These are phyloP conservation scores for Amblyteles armatorius DNA, from an alignment of 2,888 invertebrate genomes.

Conservation along the genomic window DNA sequence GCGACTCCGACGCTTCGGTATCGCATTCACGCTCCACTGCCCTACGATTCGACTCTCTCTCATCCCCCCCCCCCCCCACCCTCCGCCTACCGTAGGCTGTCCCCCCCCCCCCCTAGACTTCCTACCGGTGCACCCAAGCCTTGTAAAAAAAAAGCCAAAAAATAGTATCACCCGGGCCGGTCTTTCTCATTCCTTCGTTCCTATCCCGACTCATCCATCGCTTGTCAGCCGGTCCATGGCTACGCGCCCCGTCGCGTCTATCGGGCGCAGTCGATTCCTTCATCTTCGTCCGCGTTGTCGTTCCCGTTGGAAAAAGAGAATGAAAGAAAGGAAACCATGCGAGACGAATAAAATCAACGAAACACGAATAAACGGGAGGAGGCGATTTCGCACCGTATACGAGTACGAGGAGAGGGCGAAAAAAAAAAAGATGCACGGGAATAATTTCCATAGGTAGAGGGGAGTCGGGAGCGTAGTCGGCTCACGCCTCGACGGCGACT, in stretches of 20 bases:
- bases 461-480: constrained; percentile 66
- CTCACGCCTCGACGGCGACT: constrained; percentile 71
- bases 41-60: constrained; percentile 61
- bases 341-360: constrained; percentile 26
- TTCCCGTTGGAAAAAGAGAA: neutral
- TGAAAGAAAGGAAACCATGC: constrained; percentile 60
- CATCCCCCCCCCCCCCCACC: constrained; percentile 45
- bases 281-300: constrained; percentile 1
- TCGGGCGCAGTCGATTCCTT: constrained; percentile 9
- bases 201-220: constrained; percentile 60
- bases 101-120: constrained; percentile 50
- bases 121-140: constrained; percentile 49
- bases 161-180: constrained; percentile 40
- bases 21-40: constrained; percentile 83
- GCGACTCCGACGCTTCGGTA: constrained; percentile 79
- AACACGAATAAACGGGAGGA: constrained; percentile 30
- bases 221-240: constrained; percentile 53
- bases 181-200: constrained; percentile 65
- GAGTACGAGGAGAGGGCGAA: constrained; percentile 3
- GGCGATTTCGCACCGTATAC: constrained; percentile 23
- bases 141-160: constrained; percentile 51
- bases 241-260: constrained; percentile 30
- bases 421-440: neutral
- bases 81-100: constrained; percentile 51
- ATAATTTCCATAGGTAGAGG: constrained; percentile 19